Evolutionary conservation across 2,113 vertebrate genomes (phyloP).

Genomic region (Merops nubicus): DNA sequence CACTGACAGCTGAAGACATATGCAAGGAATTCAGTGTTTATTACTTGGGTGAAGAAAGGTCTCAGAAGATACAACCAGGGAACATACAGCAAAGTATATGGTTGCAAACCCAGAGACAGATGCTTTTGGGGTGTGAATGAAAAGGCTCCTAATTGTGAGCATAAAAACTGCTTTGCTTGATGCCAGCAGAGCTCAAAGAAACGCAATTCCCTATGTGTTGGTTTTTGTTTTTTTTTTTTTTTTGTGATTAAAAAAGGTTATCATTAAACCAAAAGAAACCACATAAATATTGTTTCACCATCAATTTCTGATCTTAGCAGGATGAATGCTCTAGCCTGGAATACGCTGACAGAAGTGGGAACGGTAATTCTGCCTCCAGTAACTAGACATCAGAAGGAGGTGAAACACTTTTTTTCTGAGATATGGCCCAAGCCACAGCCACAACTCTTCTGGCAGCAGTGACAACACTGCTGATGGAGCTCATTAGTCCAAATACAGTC

Average conservation of each 20-base stretch:
- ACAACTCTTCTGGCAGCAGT: background rate
- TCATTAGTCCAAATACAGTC: slow-evolving; percentile 16
- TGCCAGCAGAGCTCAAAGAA: background rate
- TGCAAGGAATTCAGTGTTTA: background rate
- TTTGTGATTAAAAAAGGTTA: background rate
- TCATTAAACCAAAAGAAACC: background rate
- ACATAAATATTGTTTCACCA: background rate
- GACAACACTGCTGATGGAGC: background rate
- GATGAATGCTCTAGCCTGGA: background rate
- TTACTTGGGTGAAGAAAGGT: background rate
- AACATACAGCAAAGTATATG: background rate
- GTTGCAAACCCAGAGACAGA: background rate
- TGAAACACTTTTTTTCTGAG: slow-evolving; percentile 12
- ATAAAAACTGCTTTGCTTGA: background rate
- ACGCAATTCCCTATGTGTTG: background rate
- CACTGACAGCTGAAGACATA: background rate
- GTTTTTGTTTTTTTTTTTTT: too few species aligned
- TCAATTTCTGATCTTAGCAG: background rate
- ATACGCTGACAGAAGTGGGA: background rate
- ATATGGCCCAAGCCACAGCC: background rate
- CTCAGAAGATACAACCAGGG: background rate
- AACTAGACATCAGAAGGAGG: background rate
- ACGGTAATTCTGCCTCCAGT: background rate
- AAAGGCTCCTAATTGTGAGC: background rate
- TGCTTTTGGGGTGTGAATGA: background rate